Evolutionary conservation across 2,888 invertebrate species (phyloP), one percentile per base, ranked within the genome.

Genomic region (Taenaris catops): DNA sequence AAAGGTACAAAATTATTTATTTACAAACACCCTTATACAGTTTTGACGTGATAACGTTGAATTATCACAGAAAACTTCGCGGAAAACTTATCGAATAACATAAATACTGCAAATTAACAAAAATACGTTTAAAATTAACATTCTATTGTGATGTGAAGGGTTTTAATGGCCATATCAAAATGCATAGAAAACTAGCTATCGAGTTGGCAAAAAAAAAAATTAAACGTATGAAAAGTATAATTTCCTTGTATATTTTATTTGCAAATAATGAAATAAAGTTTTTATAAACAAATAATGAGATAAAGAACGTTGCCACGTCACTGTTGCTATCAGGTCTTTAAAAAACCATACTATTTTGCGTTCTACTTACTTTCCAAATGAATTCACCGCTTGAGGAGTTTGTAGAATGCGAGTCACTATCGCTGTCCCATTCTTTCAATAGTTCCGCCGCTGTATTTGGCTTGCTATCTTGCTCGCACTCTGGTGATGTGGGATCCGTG

Each of bases 341-440:
- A 16, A 16, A 17, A n/a, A n/a, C n/a, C n/a, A 10, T 17, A 27
- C 1, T 9, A 29, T 21, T 9, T 0, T 16, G 7, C 6, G n/a
- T n/a, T n/a, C n/a, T 23, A 59, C 74, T 56, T 18, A 93, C 93
- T 91, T 92, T 93, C 93, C 93, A 94, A 41, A 93, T 91, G 58
- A 94, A 94, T 68, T 94, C 93, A 4, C 93, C 93, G 43, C 93
- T 93, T 3, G 92, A 93, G 3, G 91, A 91, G 16, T 93, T 93
- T 44, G 90, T 89, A n/a, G 89, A 89, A 36, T 81, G 80, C 1
- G 83, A 76, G 40, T 87, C 92, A 4, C 89, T 89, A 49, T 91
- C 91, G 68, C 91, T 92, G 59, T 92, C 92, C 91, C 92, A 93
- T 53, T 92, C 93, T 51, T 91, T 87, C 46, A 83, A 51, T 48